Evolutionary conservation across 2,113 vertebrate genomes (phyloP).

Genomic region (Epinephelus fuscoguttatus): DNA sequence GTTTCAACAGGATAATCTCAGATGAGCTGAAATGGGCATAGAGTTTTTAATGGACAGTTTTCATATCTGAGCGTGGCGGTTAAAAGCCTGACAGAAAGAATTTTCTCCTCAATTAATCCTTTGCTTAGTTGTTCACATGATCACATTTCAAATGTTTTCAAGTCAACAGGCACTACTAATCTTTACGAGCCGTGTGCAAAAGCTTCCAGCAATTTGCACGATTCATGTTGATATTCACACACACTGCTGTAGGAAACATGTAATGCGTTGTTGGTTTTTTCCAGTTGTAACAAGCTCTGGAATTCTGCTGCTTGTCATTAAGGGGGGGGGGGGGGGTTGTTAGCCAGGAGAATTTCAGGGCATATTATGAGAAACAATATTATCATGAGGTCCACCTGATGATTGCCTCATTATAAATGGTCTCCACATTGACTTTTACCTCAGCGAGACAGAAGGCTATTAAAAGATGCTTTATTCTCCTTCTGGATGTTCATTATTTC

Average conservation of each 20-base stretch:
- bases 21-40: conserved; percentile 40
- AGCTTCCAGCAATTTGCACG: conserved; percentile 36
- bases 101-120: conserved; percentile 73
- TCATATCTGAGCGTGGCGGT: conserved; percentile 51
- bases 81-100: conserved; percentile 68
- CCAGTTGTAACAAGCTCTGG: conserved; percentile 29
- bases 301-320: conserved; percentile 36
- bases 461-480: conserved; percentile 75
- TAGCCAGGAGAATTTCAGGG: conserved; percentile 50
- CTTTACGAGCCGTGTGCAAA: conserved; percentile 52
- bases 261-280: conserved; percentile 29
- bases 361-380: conserved; percentile 67
- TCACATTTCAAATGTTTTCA: conserved; percentile 61
- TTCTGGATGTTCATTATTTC: conserved; percentile 78
- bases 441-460: conserved; percentile 70
- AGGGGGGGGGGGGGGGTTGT: not conserved
- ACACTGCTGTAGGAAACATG: conserved; percentile 13
- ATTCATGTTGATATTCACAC: conserved; percentile 40
- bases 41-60: conserved; percentile 68
- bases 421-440: conserved; percentile 65
- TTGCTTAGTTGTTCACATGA: conserved; percentile 56
- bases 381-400: conserved; percentile 71
- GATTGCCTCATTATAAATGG: conserved; percentile 78
- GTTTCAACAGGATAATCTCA: conserved; percentile 62
- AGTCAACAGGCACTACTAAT: conserved; percentile 54